phyloP scores from a whole-genome alignment of 2,113 vertebrate species.

The Speoplatyrhinus poulsoni region DNA sequence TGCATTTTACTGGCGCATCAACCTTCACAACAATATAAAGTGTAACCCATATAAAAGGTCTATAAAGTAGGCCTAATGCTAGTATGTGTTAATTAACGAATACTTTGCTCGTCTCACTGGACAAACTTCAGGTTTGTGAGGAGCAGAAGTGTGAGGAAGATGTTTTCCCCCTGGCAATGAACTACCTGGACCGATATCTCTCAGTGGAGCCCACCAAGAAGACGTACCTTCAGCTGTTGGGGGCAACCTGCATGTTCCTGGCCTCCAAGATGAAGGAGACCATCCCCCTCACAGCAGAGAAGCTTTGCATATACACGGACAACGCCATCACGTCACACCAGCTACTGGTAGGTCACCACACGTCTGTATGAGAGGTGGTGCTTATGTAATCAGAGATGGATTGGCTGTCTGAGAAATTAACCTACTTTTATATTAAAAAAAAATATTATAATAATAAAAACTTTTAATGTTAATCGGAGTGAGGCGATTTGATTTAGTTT shows the following conservation, averaged over 20 bases:
- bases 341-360: constrained; percentile 82
- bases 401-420: too few species aligned
- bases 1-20: too few species aligned
- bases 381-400: too few species aligned
- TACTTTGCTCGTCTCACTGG: constrained; percentile 4
- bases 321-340: constrained; percentile 89
- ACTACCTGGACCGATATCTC: constrained; percentile 94
- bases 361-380: too few species aligned
- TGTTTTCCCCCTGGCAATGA: constrained; percentile 93
- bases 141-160: constrained; percentile 96
- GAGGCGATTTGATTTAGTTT: too few species aligned
- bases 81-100: not conserved
- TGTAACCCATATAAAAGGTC: not conserved
- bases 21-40: not conserved
- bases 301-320: constrained; percentile 93
- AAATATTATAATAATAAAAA: too few species aligned
- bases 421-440: too few species aligned
- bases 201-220: constrained; percentile 89
- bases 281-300: constrained; percentile 90
- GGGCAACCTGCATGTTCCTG: constrained; percentile 95
- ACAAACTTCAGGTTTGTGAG: constrained; percentile 84
- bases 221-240: constrained; percentile 87
- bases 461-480: too few species aligned
- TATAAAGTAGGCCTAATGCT: too few species aligned
- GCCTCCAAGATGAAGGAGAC: constrained; percentile 97